Evolutionary conservation across 1,140 invertebrate genomes (phyloP), one percentile per base, ranked within the genome.

Genomic region (Orchestia grillus): DNA sequence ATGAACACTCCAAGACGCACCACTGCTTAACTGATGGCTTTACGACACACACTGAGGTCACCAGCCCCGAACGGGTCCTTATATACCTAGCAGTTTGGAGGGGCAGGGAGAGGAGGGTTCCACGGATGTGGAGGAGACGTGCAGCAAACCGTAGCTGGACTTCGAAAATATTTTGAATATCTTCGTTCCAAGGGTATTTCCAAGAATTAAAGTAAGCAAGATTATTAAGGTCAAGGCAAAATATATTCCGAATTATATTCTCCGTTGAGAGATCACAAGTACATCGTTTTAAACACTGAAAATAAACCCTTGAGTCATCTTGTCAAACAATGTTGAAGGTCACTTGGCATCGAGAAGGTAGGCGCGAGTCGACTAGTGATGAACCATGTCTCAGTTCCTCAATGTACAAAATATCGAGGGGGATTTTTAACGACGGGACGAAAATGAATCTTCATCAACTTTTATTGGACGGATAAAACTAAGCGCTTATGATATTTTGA

Each of bases 31-130:
- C 92, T 47, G 28, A 47, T 16, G 28, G 92, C 92, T 94, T 45
- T 44, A 94, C 92, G 44, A 44, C 44, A 47, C 41, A 92, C 43
- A 94, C 92, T 94, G 92, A 94, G 92, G 6, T 91, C 44, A 45
- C 41, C 11, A 15, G 4, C 41, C 6, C 36, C 92, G 43, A 0
- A 44, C 92, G 6, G 16, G 92, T 44, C 44, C 92, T 94, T 94
- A 94, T 94, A 94, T 94, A 94, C 92, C 44, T 40, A 3, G 40
- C 44, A 42, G 0, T 41, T 42, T 4, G 36, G 88, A 4, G 88
- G n/a, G 88, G 88, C 4, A 90, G 88, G 88, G 43, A 42, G 43
- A 90, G 23, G 28, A 28, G 28, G 42, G 41, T 1, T 11, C 28
- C 36, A 87, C 15, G 88, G 88, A 90, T 1, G 88, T 87, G 16